phyloP scores from a whole-genome alignment of 2,888 invertebrate genomes.

The Hermaeophaga mercurialis region DNA sequence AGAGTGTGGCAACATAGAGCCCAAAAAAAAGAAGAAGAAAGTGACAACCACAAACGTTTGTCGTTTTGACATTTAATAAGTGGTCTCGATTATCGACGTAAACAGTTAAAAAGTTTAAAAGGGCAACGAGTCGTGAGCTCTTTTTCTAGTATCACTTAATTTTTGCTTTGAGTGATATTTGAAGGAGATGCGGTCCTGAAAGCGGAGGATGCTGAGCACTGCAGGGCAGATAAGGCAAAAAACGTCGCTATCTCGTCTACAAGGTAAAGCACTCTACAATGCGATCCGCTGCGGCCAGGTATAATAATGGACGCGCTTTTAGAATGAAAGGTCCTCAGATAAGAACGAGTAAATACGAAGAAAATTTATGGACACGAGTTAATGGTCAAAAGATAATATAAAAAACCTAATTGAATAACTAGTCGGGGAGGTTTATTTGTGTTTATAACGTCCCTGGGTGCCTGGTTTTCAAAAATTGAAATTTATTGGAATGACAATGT shows the following conservation, averaged over 20 bases:
- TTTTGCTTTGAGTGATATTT: too few relatives aligned
- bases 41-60: too few relatives aligned
- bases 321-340: constrained; percentile 40
- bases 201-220: constrained; percentile 15
- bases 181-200: constrained; percentile 17
- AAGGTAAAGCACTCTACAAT: constrained; percentile 49
- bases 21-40: too few relatives aligned
- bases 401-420: constrained; percentile 19
- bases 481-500: too few relatives aligned
- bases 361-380: constrained; percentile 25
- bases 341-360: constrained; percentile 30
- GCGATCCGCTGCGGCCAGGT: constrained; percentile 38
- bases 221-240: constrained; percentile 43
- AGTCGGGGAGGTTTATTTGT: background rate
- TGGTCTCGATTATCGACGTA: too few relatives aligned
- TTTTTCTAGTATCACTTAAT: too few relatives aligned
- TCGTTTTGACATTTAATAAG: too few relatives aligned
- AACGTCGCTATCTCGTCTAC: constrained; percentile 46
- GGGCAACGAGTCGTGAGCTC: too few relatives aligned
- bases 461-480: too few relatives aligned
- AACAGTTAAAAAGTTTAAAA: too few relatives aligned
- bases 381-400: constrained; percentile 21
- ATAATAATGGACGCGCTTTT: constrained; percentile 42
- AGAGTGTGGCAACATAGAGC: too few relatives aligned
- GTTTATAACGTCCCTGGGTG: too few relatives aligned